Evolutionary conservation across 1,140 invertebrate genomes (phyloP).

Genomic region (Calycopis cecrops): DNA sequence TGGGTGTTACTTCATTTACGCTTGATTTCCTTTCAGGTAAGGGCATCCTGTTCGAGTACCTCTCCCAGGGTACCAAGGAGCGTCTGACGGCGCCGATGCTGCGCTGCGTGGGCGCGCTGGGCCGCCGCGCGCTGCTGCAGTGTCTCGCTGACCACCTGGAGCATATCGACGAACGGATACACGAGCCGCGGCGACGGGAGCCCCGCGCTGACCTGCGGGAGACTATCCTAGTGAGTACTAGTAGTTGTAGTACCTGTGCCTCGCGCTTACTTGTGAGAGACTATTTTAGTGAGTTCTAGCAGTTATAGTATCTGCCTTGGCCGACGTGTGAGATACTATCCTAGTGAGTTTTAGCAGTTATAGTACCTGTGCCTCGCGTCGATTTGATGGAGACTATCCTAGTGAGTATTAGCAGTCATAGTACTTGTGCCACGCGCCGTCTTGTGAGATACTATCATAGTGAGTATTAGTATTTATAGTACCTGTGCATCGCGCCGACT

Average conservation of each 20-base stretch:
- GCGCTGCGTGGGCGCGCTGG: conserved; percentile 62
- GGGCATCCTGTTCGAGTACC: conserved; percentile 64
- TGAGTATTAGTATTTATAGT: not conserved
- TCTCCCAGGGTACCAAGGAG: conserved; percentile 63
- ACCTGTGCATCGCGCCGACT: conserved; percentile 32
- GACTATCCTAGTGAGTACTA: conserved; percentile 46
- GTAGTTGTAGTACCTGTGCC: conserved; percentile 14
- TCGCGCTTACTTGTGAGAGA: conserved; percentile 41
- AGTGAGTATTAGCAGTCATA: too few species aligned
- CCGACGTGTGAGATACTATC: not conserved
- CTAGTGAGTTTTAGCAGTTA: not conserved
- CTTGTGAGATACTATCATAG: not conserved
- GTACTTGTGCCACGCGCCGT: not conserved
- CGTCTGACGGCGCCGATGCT: conserved; percentile 64
- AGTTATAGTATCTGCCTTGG: not conserved
- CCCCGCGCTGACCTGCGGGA: conserved; percentile 43
- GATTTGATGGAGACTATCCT: not conserved
- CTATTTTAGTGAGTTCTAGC: conserved; percentile 51
- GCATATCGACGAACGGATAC: conserved; percentile 47
- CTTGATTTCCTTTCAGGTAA: conserved; percentile 45
- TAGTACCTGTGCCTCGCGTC: not conserved
- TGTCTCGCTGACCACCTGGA: conserved; percentile 57
- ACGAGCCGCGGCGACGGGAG: conserved; percentile 34
- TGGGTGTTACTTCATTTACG: not conserved
- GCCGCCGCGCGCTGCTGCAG: conserved; percentile 49